Evolutionary conservation across 2,113 vertebrate genomes (phyloP).

Genomic region (Upupa epops): DNA sequence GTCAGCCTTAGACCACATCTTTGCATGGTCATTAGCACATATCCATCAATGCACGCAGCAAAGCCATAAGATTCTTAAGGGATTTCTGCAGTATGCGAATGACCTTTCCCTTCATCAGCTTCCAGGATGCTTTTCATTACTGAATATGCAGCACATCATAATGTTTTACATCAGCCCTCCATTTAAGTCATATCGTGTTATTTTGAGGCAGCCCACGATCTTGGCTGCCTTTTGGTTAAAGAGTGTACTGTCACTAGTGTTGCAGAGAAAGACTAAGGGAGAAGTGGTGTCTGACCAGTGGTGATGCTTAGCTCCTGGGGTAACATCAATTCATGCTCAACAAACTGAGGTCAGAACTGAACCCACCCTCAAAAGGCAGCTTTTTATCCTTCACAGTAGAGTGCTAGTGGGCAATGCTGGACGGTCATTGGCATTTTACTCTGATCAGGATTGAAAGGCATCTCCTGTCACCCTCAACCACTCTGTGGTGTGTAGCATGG

Average conservation of each 20-base stretch:
- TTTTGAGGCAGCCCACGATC: background rate
- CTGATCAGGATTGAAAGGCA: background rate
- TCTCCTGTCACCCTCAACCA: background rate
- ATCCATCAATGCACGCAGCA: constrained; percentile 60
- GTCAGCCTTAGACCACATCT: constrained; percentile 70
- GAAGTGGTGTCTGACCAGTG: background rate
- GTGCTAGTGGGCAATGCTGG: background rate
- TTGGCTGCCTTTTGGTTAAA: background rate
- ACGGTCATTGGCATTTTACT: background rate
- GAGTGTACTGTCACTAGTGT: no score
- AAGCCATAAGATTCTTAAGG: constrained; percentile 58
- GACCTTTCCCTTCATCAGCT: constrained; percentile 69
- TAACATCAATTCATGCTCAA: fast-evolving
- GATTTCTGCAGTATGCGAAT: constrained; percentile 53
- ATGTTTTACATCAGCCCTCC: constrained; percentile 34
- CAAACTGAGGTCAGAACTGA: background rate
- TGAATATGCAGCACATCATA: constrained; percentile 34
- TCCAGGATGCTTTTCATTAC: constrained; percentile 34
- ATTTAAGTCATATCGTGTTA: constrained; percentile 58
- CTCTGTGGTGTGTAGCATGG: fast-evolving
- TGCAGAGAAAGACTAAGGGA: background rate
- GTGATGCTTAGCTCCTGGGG: background rate
- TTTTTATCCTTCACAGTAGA: fast-evolving
- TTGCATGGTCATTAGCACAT: constrained; percentile 65
- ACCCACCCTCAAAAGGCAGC: background rate